Evolutionary conservation across 1,140 invertebrate genomes (phyloP), one percentile per base, ranked within the genome.

Genomic region (Liolophura sinensis): DNA sequence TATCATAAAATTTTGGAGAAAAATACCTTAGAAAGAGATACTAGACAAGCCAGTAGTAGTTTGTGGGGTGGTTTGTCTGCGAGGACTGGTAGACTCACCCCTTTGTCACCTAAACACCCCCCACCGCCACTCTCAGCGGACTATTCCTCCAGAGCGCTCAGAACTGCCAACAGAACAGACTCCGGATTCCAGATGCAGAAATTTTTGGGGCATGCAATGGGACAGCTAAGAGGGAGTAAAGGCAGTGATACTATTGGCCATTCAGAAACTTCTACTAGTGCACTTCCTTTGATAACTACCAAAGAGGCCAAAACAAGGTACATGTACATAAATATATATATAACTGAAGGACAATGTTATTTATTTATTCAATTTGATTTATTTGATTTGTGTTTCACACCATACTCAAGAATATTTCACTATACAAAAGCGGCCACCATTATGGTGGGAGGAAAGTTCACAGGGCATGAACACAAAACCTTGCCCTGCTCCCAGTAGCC

Each of bases 301-400:
- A 73, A 73, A 54, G 77, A 81, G 59, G 80, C 80, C 40, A 75
- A 79, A 65, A 74, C 78, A 52, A 82, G 80, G 80, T 59, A 40
- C 31, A 40, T 40, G 31, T 40, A 40, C 9, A 40, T 40, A 40
- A 3, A 40, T 40, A 9, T 40, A 20, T 12, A 5, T 54, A 3
- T 54, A 54, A n/a, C n/a, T n/a, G n/a, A n/a, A n/a, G n/a, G n/a
- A n/a, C n/a, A n/a, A n/a, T n/a, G n/a, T n/a, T n/a, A n/a, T n/a
- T n/a, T n/a, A n/a, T n/a, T n/a, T n/a, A n/a, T n/a, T n/a, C n/a
- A n/a, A n/a, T n/a, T n/a, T n/a, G n/a, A n/a, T n/a, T n/a, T n/a
- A n/a, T n/a, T n/a, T n/a, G n/a, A n/a, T n/a, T n/a, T n/a, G n/a
- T n/a, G n/a, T n/a, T n/a, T n/a, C n/a, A n/a, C n/a, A n/a, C n/a